Evolutionary conservation across 2,888 invertebrate species (phyloP), one percentile per base, ranked within the genome.

Genomic region (Peribatodes rhomboidaria): DNA sequence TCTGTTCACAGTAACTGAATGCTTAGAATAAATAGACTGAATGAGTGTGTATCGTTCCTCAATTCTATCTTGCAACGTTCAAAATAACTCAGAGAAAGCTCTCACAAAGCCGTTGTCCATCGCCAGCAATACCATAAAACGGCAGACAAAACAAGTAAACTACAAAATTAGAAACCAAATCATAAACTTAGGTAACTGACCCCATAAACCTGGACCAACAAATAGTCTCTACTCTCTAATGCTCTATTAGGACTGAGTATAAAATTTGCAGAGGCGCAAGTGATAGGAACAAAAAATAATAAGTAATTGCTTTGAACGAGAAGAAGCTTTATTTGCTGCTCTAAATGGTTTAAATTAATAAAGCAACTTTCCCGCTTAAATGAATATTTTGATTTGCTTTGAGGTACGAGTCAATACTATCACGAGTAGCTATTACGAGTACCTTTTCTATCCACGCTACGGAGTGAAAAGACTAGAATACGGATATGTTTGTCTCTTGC

Each of bases 121-220:
- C 35, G 3, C 27, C 16, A 31, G 16, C n/a, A 11, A 33, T 37
- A 11, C 20, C 35, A 52, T 52, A 52, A 57, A 39, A 31, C 16
- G 22, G 47, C 47, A 47, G 47, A 49, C 47, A 47, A 42, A 16
- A 54, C 42, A 27, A 39, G 22, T 42, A 44, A 35, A 33, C 20
- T 59, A 42, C 52, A 33, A 42, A 59, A 46, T 60, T 60, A 60
- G 60, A 60, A 58, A 31, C 31, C 41, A 22, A 35, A 60, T 60
- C 59, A 46, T 54, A 60, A 54, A 59, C 50, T 50, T 16, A 46
- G 60, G 39, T 53, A n/a, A 39, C 52, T 56, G 44, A 52, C 42
- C 42, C 37, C 62, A 46, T 62, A 62, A 62, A 50, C 33, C 62
- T 37, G 22, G 14, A 50, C 41, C 42, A 39, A 39, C 27, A 52